These are phyloP conservation scores for Lithophane ornitopus DNA, from an alignment of 2,888 invertebrate genomes.

Conservation along the genomic window DNA sequence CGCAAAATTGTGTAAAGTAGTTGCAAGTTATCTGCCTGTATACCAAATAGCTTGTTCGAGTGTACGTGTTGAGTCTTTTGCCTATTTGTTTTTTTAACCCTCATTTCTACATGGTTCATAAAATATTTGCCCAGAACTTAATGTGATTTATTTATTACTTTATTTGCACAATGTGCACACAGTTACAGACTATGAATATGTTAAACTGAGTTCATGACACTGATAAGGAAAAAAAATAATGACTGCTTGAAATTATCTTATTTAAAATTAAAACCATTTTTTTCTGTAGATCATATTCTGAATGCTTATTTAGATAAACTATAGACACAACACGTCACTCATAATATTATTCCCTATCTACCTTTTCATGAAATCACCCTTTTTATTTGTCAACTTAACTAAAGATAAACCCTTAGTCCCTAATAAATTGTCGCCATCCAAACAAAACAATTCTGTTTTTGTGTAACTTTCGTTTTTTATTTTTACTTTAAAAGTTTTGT, in stretches of 20 bases:
- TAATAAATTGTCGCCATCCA: background rate
- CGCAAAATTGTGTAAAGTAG: too few relatives aligned
- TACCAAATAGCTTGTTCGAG: too few relatives aligned
- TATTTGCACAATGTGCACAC: background rate
- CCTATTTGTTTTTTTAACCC: background rate
- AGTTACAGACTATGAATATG: background rate
- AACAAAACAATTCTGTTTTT: constrained; percentile 22
- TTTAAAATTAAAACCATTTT: too few relatives aligned
- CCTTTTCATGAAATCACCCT: constrained; percentile 14
- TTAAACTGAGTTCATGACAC: background rate
- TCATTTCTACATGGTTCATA: background rate
- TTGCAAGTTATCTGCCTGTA: too few relatives aligned
- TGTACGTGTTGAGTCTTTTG: background rate
- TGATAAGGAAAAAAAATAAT: background rate
- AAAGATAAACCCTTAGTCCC: constrained; percentile 14
- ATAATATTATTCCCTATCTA: constrained; percentile 1
- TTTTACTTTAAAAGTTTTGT: constrained; percentile 7
- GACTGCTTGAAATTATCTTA: too few relatives aligned
- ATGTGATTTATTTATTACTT: background rate
- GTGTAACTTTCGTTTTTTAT: background rate
- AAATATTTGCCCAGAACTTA: background rate
- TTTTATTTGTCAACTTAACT: constrained; percentile 22
- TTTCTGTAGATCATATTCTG: background rate
- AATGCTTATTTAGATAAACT: background rate
- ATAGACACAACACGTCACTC: background rate